Evolutionary conservation across 2,888 invertebrate species (phyloP), one percentile per base, ranked within the genome.

Genomic region (Tribolium freemani): DNA sequence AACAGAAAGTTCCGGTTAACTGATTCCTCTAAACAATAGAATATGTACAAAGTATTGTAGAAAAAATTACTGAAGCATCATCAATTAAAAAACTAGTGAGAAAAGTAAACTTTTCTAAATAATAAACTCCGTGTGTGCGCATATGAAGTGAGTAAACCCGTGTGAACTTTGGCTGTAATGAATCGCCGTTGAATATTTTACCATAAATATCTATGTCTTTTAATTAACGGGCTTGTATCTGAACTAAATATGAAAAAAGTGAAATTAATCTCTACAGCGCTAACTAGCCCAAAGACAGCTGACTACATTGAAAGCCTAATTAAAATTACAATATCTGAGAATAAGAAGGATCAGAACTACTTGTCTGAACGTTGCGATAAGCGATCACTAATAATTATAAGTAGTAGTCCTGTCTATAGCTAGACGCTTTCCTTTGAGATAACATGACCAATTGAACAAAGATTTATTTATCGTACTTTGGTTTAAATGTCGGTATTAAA

Each of bases 401-500:
- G 21, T 45, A 66, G 53, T 6, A 44, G 38, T n/a, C 11, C 38
- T 38, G 51, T 64, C 31, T 38, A 11, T 11, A 61, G 48, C 48
- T 31, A 11, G 50, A 16, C 26, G 60, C 46, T 46, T 10, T 20
- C 48, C 26, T 64, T 64, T 44, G 51, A 53, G 53, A 64, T 61
- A 63, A 63, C 63, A 63, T 66, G 54, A 66, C 31, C 66, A 54
- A 66, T 66, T 57, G 68, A 68, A 68, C 50, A 68, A 45, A 67
- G 56, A 68, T 68, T 68, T 68, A 68, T 68, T 68, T 68, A 68
- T 68, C 48, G 16, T 51, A 68, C 50, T 57, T 50, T 30, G 5
- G 46, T 63, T 70, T 63, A 70, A 70, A 60, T n/a, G 51, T 45
- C 44, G 48, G 11, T 69, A 72, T 68, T 72, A 72, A 72, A 69